Evolutionary conservation across 2,888 invertebrate species (phyloP).

Genomic region (Hecatera dysodea): DNA sequence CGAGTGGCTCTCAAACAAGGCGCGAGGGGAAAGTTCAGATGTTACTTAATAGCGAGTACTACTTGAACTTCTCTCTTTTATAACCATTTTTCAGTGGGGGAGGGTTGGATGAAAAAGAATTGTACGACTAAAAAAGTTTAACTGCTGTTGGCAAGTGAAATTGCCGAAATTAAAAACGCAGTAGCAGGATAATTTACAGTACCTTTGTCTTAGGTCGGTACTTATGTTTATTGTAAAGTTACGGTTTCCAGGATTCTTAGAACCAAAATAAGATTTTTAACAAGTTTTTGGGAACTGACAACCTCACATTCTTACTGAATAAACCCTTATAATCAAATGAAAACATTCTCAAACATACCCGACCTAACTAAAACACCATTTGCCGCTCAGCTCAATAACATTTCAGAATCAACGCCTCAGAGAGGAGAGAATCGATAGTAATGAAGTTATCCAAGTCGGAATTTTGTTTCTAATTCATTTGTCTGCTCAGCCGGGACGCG

Average conservation of each 20-base stretch:
- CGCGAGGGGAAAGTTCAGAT: constrained; percentile 45
- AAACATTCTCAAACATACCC: background rate
- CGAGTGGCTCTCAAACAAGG: constrained; percentile 30
- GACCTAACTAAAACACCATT: background rate
- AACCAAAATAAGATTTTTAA: background rate
- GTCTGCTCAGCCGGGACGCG: constrained; percentile 15
- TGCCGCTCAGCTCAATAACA: constrained; percentile 30
- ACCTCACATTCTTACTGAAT: background rate
- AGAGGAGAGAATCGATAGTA: constrained; percentile 48
- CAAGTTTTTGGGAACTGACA: background rate
- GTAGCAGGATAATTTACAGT: background rate
- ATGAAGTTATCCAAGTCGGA: constrained; percentile 53
- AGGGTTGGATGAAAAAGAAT: background rate
- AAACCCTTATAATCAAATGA: background rate
- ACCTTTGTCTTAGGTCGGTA: background rate
- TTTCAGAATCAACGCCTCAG: constrained; percentile 36
- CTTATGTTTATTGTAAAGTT: background rate
- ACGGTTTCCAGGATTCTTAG: background rate
- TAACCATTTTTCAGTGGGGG: background rate
- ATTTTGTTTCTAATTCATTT: constrained; percentile 62
- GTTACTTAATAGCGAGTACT: constrained; percentile 33
- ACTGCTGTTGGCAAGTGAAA: background rate
- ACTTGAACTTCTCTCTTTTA: constrained; percentile 45
- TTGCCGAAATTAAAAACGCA: background rate
- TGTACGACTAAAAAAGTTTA: constrained; percentile 12